These are phyloP conservation scores for Otis tarda DNA, from an alignment of 2,113 vertebrate genomes.

Conservation along the genomic window DNA sequence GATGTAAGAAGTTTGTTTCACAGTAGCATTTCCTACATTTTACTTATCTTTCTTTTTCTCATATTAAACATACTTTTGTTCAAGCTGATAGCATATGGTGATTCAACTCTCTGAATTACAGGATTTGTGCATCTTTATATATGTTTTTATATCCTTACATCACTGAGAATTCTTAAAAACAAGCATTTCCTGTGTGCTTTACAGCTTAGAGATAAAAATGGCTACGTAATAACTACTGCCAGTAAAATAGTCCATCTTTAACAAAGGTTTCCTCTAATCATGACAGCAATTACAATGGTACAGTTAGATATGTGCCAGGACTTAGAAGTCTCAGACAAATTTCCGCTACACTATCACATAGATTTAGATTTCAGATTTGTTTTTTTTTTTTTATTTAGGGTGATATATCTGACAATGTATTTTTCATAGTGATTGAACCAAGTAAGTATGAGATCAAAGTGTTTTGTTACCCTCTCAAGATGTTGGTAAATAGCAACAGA, in stretches of 20 bases:
- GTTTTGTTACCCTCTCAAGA: background rate
- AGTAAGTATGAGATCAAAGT: background rate
- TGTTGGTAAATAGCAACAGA: background rate
- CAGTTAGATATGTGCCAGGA: background rate
- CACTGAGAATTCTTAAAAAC: background rate
- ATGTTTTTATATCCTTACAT: background rate
- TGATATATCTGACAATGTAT: background rate
- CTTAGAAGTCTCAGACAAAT: background rate
- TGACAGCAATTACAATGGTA: background rate
- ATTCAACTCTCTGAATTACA: constrained; percentile 8
- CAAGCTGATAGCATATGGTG: background rate
- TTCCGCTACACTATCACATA: background rate
- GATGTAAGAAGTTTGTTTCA: background rate
- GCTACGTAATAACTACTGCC: background rate
- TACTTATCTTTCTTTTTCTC: background rate
- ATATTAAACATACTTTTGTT: constrained; percentile 40
- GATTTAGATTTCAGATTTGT: background rate
- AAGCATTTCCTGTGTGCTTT: background rate
- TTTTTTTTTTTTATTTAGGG: background rate
- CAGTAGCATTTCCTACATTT: background rate
- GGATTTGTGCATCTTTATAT: background rate
- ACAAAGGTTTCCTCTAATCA: background rate
- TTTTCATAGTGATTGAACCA: background rate
- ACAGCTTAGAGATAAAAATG: background rate
- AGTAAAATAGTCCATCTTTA: background rate